A percentile compares a stretch with the other conserved stretches of the same genome.
Evolutionary conservation across 2,797 vertebrate species (phyloP).

Genomic region (Chloroceryle inda): DNA sequence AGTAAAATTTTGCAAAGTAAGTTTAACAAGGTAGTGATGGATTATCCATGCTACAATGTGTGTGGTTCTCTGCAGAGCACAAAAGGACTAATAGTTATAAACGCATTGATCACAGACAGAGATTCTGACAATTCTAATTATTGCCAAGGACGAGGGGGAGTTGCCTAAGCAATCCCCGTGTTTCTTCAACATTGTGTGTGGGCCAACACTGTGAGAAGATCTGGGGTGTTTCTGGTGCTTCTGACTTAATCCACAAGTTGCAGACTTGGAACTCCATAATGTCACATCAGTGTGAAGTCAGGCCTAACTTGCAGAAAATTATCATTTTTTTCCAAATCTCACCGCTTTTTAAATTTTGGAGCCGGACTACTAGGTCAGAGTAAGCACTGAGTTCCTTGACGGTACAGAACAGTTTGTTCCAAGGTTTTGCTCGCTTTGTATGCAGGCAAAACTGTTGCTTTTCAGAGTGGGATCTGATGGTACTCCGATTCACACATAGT

Average conservation of each 20-base stretch:
- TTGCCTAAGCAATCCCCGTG: not conserved
- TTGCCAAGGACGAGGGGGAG: not conserved
- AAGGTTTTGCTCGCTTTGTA: not conserved
- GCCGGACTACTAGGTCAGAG: not conserved
- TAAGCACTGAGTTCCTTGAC: not conserved
- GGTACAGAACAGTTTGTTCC: conserved; percentile 4
- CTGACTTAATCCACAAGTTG: not conserved
- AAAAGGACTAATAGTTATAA: not conserved
- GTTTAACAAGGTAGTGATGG: conserved; percentile 53
- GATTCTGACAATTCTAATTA: not conserved
- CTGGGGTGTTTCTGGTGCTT: not conserved
- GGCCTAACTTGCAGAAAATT: not conserved
- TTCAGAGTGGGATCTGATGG: not conserved
- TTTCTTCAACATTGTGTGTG: not conserved
- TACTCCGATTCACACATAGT: conserved; percentile 18
- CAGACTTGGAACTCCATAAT: not conserved
- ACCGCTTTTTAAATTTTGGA: not conserved
- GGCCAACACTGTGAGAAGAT: not conserved
- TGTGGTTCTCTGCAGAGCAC: not conserved
- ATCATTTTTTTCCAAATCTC: not conserved
- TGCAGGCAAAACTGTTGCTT: conserved; percentile 4
- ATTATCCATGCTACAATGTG: not conserved
- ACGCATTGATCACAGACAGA: not conserved
- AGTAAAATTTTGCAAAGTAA: conserved; percentile 65
- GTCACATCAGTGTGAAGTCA: not conserved